Conservation (phyloP, 2,797 vertebrate species). For the Meriones psammophilus region DNA sequence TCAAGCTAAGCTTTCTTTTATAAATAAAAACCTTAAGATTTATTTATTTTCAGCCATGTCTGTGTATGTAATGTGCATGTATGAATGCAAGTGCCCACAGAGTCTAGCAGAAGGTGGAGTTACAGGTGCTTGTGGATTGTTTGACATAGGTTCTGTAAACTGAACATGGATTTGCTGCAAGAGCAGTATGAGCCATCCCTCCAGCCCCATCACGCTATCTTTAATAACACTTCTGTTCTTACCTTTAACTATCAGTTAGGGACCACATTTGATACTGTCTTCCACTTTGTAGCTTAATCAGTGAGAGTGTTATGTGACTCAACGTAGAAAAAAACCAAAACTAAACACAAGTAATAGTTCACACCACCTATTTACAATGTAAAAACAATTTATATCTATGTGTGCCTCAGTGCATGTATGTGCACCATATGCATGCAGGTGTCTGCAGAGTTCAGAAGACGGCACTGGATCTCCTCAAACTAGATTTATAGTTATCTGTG, state of each 20-base stretch:
- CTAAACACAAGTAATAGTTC: background rate
- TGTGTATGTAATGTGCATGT: background rate
- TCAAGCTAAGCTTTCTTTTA: background rate
- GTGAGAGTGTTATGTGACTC: constrained; percentile 11
- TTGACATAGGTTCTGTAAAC: background rate
- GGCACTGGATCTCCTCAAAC: too few species aligned
- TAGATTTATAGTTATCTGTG: too few species aligned
- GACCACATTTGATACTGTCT: constrained; percentile 14
- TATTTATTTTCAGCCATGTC: background rate
- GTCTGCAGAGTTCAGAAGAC: background rate
- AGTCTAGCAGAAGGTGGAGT: background rate
- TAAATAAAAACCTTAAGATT: background rate
- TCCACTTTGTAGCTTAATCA: constrained; percentile 27
- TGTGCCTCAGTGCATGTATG: background rate
- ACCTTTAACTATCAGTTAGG: background rate
- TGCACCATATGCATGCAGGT: background rate
- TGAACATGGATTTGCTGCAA: background rate
- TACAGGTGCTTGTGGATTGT: background rate
- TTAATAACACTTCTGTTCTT: constrained; percentile 36
- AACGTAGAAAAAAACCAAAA: constrained; percentile 17
- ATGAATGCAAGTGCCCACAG: background rate
- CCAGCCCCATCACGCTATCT: background rate
- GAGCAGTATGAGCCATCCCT: background rate
- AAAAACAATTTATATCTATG: background rate
- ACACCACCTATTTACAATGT: background rate